Conservation (phyloP, 1,140 invertebrate species). For the Drosophila eugracilis region DNA sequence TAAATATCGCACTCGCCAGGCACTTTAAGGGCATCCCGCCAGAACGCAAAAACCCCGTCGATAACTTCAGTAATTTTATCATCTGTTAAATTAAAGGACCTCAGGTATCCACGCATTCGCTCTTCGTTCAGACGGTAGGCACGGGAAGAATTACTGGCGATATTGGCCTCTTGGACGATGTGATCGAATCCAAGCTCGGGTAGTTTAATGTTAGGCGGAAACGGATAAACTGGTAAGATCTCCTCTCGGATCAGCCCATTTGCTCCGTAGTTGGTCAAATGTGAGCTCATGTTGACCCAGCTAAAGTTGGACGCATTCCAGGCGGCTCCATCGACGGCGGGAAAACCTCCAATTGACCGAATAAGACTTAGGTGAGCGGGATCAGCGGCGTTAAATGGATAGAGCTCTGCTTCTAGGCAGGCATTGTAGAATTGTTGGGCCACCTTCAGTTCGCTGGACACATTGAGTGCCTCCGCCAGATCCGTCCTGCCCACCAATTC, state of each 20-base stretch:
- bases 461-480: constrained; percentile 47
- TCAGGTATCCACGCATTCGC: constrained; percentile 62
- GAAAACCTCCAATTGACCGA: constrained; percentile 72
- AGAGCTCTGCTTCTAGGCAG: constrained; percentile 60
- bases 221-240: constrained; percentile 53
- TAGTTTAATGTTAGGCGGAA: constrained; percentile 56
- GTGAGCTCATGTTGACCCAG: constrained; percentile 80
- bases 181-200: constrained; percentile 71
- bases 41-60: constrained; percentile 60
- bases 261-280: constrained; percentile 65
- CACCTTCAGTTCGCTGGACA: constrained; percentile 51
- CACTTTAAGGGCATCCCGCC: constrained; percentile 48
- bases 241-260: constrained; percentile 55
- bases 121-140: constrained; percentile 57
- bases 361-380: constrained; percentile 69
- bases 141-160: constrained; percentile 54
- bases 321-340: constrained; percentile 59
- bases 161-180: constrained; percentile 58
- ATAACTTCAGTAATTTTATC: constrained; percentile 40
- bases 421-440: constrained; percentile 67
- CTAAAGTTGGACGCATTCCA: constrained; percentile 66
- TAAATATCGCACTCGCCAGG: constrained; percentile 17
- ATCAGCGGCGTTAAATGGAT: constrained; percentile 53
- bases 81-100: constrained; percentile 38
- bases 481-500: constrained; percentile 31